Evolutionary conservation across 2,888 invertebrate genomes (phyloP).

Genomic region (Machimus atricapillus): DNA sequence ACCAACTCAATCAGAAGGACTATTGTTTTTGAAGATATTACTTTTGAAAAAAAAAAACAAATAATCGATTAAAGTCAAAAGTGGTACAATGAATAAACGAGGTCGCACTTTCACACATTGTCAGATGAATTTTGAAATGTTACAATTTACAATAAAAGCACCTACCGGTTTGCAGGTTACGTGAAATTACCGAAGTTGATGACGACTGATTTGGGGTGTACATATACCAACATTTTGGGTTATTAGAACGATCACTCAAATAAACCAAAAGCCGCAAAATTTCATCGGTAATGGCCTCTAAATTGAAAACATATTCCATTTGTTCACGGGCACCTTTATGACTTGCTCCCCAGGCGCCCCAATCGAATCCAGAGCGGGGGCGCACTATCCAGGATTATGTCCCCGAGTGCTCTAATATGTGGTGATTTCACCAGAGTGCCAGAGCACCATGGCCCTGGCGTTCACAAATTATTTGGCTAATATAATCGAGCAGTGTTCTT

Average conservation of each 20-base stretch:
- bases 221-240: not conserved
- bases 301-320: conserved; percentile 14
- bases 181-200: not conserved
- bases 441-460: not conserved
- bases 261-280: not conserved
- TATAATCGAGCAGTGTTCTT: not conserved
- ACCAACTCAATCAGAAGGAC: too few relatives aligned
- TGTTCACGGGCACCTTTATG: not conserved
- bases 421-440: not conserved
- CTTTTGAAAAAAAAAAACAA: too few relatives aligned
- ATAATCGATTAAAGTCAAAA: too few relatives aligned
- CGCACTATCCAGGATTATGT: not conserved
- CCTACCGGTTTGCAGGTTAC: not conserved
- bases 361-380: not conserved
- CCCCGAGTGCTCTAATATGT: not conserved
- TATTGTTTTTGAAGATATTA: too few relatives aligned
- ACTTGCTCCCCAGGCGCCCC: not conserved
- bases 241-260: not conserved
- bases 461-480: not conserved
- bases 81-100: too few relatives aligned
- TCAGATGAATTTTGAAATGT: not conserved
- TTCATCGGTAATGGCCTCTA: not conserved
- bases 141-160: not conserved
- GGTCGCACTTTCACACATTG: not conserved
- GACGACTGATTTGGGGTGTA: not conserved